phyloP scores from a whole-genome alignment of 2,797 vertebrate genomes.

The Triplophysa yarkandensis region DNA sequence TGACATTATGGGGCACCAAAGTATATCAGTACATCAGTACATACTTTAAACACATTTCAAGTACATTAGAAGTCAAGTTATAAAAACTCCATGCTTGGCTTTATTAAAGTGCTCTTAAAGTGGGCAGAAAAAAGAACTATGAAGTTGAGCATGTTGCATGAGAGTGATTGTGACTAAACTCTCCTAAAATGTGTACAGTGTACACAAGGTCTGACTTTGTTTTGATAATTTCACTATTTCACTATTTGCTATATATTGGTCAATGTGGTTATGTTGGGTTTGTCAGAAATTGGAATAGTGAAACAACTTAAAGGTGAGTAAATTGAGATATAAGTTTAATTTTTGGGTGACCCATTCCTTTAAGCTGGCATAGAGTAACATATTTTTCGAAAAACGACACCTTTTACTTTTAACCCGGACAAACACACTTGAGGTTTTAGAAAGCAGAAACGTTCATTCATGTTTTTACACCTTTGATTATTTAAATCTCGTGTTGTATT shows the following conservation, averaged over 20 bases:
- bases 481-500: constrained; percentile 37
- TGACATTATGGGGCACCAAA: neutral
- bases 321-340: no score
- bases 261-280: no score
- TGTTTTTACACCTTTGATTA: neutral
- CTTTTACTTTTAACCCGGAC: neutral
- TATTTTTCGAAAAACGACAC: neutral
- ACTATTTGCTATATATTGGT: no score
- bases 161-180: no score
- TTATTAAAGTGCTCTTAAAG: neutral
- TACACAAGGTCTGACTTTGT: no score
- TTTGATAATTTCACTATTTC: no score
- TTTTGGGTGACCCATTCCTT: no score
- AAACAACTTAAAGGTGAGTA: no score
- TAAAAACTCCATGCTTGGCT: neutral
- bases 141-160: neutral
- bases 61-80: neutral
- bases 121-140: neutral
- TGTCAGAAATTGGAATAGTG: no score
- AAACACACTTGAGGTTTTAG: neutral
- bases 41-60: neutral
- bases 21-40: constrained; percentile 1
- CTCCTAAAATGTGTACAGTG: no score
- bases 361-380: neutral
- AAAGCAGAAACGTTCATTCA: neutral